Conservation (phyloP, 2,888 invertebrate species). For the Leptopterna dolabrata region DNA sequence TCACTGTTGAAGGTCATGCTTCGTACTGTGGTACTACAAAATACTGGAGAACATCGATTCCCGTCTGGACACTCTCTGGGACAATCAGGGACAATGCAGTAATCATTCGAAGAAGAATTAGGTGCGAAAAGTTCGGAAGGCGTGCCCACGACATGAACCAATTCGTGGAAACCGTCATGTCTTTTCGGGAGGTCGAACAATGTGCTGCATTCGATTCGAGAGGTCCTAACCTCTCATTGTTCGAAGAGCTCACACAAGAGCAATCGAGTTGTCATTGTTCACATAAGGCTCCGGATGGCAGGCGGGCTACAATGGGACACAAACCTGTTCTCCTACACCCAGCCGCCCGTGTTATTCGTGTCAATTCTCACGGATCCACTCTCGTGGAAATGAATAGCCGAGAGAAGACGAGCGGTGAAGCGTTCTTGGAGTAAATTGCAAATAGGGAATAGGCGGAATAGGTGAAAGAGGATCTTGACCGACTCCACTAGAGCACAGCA, state of each 20-base stretch:
- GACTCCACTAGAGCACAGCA: background rate
- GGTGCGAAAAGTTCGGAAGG: too few species aligned
- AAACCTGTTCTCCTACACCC: background rate
- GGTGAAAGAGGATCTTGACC: background rate
- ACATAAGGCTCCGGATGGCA: background rate
- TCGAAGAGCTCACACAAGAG: conserved; percentile 8
- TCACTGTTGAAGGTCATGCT: too few species aligned
- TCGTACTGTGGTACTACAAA: too few species aligned
- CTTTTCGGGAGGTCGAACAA: background rate
- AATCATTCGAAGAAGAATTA: too few species aligned
- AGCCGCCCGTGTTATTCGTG: background rate
- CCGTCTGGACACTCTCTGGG: too few species aligned
- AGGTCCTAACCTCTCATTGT: background rate
- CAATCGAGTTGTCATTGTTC: conserved; percentile 2
- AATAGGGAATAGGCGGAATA: background rate
- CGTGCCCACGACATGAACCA: background rate
- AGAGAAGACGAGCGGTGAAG: background rate
- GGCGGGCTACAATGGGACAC: background rate
- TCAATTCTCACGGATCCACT: background rate
- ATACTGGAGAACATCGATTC: too few species aligned
- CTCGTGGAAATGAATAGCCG: background rate
- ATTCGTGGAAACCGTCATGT: background rate
- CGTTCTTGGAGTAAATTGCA: background rate
- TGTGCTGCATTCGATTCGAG: background rate
- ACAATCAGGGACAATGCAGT: too few species aligned